Conservation (phyloP, 1,140 invertebrate genomes). For the Bombus haemorrhoidalis region DNA sequence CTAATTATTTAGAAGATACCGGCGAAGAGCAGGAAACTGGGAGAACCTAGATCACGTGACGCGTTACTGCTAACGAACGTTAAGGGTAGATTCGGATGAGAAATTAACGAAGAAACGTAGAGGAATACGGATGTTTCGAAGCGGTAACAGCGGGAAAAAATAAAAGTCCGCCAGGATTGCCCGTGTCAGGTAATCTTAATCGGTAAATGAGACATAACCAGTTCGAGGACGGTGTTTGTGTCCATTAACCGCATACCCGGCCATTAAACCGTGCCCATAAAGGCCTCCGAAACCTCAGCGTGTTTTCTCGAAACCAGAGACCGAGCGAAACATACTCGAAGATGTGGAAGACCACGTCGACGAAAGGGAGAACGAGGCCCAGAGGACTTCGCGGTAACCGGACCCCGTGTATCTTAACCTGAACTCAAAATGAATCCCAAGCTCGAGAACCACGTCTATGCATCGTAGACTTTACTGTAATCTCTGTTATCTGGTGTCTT, state of each 20-base stretch:
- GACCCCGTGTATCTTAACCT: constrained; percentile 23
- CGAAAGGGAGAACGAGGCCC: constrained; percentile 25
- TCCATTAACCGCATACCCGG: constrained; percentile 59
- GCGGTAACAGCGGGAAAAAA: neutral
- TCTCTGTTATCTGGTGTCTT: neutral
- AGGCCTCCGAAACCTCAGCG: constrained; percentile 49
- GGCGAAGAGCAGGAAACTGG: neutral
- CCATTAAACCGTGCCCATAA: constrained; percentile 53
- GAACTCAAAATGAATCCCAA: constrained; percentile 12
- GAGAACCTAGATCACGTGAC: neutral
- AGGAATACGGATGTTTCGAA: constrained; percentile 1
- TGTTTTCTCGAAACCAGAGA: constrained; percentile 54
- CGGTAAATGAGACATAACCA: constrained; percentile 62
- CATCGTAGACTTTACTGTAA: neutral
- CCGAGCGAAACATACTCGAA: constrained; percentile 48
- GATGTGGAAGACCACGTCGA: constrained; percentile 45
- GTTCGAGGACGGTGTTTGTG: constrained; percentile 56
- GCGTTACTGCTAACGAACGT: neutral
- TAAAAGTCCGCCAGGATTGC: constrained; percentile 25
- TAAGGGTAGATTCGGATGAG: neutral
- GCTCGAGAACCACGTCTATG: neutral
- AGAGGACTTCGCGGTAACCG: constrained; percentile 30
- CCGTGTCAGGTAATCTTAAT: constrained; percentile 59
- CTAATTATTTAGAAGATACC: neutral
- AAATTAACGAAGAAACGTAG: constrained; percentile 34